A percentile compares a stretch with the other conserved stretches of the same genome.
Evolutionary conservation across 2,113 vertebrate species (phyloP).

Genomic region (Ochotona curzoniae): DNA sequence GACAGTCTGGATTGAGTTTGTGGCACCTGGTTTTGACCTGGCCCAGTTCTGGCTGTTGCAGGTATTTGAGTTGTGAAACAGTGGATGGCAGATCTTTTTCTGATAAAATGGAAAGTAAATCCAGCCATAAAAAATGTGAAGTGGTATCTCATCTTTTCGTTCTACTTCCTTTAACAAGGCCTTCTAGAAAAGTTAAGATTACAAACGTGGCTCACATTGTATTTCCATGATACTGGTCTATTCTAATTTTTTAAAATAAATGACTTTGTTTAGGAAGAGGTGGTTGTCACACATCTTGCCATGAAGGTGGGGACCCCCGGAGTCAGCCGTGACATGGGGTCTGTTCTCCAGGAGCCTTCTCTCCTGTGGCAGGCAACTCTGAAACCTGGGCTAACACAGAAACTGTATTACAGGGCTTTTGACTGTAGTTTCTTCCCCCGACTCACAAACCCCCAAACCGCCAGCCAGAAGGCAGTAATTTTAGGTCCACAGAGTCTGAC

Average conservation of each 20-base stretch:
- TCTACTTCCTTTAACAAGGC: neutral
- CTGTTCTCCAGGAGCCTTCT: neutral
- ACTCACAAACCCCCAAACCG: neutral
- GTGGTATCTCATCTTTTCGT: neutral
- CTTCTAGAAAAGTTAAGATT: conserved; percentile 7
- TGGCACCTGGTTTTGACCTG: no score
- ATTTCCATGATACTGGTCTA: neutral
- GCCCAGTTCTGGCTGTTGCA: no score
- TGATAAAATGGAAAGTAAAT: no score
- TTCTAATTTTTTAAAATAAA: neutral
- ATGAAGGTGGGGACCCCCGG: neutral
- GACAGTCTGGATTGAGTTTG: no score
- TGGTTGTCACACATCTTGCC: neutral
- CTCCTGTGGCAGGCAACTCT: neutral
- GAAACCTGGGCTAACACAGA: neutral
- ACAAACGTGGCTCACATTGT: neutral
- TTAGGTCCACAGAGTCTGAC: conserved; percentile 35
- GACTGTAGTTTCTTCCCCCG: neutral
- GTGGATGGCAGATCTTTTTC: no score
- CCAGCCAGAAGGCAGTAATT: conserved; percentile 23
- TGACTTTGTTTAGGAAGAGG: neutral
- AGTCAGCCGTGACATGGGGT: neutral
- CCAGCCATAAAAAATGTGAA: no score
- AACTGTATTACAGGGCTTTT: neutral
- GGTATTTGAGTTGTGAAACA: no score